These are phyloP conservation scores for Drusus annulatus DNA, from an alignment of 1,140 invertebrate genomes.

Conservation along the genomic window DNA sequence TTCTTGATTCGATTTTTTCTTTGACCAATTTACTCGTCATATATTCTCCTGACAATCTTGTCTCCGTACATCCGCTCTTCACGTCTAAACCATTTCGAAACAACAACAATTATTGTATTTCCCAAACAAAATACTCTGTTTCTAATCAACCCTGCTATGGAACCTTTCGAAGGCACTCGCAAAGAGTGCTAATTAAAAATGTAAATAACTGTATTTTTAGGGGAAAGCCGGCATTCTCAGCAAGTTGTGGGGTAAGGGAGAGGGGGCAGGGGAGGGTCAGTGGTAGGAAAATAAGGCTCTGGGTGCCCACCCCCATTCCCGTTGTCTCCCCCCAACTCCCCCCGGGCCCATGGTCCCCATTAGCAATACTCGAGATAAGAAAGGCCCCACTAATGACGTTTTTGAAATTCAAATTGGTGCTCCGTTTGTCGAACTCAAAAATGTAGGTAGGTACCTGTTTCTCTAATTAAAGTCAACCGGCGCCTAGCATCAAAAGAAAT, in stretches of 20 bases:
- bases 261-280: constrained; percentile 13
- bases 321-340: not conserved
- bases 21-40: too few relatives aligned
- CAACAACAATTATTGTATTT: too few relatives aligned
- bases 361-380: constrained; percentile 59
- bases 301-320: not conserved
- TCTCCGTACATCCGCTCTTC: too few relatives aligned
- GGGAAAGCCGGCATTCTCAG: constrained; percentile 51
- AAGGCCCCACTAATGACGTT: constrained; percentile 56
- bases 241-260: constrained; percentile 14
- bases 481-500: too few relatives aligned
- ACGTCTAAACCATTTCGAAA: too few relatives aligned
- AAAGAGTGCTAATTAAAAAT: constrained; percentile 60
- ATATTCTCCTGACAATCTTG: too few relatives aligned
- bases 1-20: too few relatives aligned
- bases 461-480: too few relatives aligned
- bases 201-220: constrained; percentile 60
- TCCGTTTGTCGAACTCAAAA: constrained; percentile 4
- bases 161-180: constrained; percentile 41
- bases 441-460: too few relatives aligned
- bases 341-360: constrained; percentile 33
- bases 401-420: constrained; percentile 48
- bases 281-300: constrained; percentile 31
- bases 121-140: too few relatives aligned
- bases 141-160: not conserved